Evolutionary conservation across 2,113 vertebrate genomes (phyloP).

Genomic region (Sylvilagus bachmani): DNA sequence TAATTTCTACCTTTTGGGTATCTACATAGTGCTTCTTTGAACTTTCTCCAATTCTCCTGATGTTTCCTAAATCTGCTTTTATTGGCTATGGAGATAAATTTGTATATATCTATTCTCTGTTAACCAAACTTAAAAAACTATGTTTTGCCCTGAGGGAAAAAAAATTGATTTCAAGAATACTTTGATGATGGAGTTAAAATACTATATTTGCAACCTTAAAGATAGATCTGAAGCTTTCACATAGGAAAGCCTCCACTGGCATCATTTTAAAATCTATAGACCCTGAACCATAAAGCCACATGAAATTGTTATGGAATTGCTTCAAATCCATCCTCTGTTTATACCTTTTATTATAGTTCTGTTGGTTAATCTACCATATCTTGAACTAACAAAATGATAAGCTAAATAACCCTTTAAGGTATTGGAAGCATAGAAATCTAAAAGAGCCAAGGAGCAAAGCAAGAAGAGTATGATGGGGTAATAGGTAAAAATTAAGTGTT

Average conservation of each 20-base stretch:
- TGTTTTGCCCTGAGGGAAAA: background rate
- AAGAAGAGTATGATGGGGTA: background rate
- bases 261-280: constrained; percentile 53
- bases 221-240: background rate
- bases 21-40: background rate
- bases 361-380: constrained; percentile 20
- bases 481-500: constrained; percentile 60
- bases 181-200: constrained; percentile 36
- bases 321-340: constrained; percentile 56
- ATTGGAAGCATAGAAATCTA: constrained; percentile 33
- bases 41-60: background rate
- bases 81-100: background rate
- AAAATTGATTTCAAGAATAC: constrained; percentile 26
- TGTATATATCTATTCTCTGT: background rate
- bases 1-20: background rate
- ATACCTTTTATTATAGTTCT: constrained; percentile 38
- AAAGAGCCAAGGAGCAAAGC: background rate
- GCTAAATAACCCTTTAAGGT: background rate
- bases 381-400: constrained; percentile 53
- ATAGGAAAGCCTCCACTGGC: constrained; percentile 23
- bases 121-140: constrained; percentile 41
- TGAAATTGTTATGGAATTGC: constrained; percentile 46
- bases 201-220: background rate
- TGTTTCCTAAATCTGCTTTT: constrained; percentile 39
- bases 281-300: constrained; percentile 24